Conservation (phyloP, 2,797 vertebrate species). For the Acomys russatus region DNA sequence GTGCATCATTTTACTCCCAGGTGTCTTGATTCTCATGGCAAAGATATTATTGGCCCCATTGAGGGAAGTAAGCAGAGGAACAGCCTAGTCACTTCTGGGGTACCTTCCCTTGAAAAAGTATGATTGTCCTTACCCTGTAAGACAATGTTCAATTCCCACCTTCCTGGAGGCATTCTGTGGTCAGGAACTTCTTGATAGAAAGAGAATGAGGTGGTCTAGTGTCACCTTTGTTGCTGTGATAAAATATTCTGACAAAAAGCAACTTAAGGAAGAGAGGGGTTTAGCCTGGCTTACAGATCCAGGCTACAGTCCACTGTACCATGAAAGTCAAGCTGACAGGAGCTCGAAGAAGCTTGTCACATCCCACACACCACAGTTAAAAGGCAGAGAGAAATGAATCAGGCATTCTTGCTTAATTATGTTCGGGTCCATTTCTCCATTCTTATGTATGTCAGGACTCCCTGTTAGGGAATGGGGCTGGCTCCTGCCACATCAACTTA, state of each 20-base stretch:
- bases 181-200: neutral
- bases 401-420: neutral
- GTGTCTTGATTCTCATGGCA: neutral
- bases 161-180: neutral
- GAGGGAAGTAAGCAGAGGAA: neutral
- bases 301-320: neutral
- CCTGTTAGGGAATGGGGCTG: neutral
- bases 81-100: neutral
- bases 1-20: neutral
- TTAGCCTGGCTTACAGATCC: neutral
- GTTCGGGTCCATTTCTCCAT: neutral
- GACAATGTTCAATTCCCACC: neutral
- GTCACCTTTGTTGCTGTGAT: neutral
- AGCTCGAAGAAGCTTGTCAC: too few relatives aligned
- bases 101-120: neutral
- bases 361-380: neutral
- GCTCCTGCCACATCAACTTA: neutral
- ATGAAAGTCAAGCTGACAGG: neutral
- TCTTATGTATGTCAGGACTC: neutral
- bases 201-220: neutral
- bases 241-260: neutral
- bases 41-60: neutral
- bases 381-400: neutral
- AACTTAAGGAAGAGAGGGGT: too few relatives aligned
- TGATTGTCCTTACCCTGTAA: neutral